These are phyloP conservation scores for Cenopis cana DNA, from an alignment of 2,888 invertebrate genomes.

Conservation along the genomic window DNA sequence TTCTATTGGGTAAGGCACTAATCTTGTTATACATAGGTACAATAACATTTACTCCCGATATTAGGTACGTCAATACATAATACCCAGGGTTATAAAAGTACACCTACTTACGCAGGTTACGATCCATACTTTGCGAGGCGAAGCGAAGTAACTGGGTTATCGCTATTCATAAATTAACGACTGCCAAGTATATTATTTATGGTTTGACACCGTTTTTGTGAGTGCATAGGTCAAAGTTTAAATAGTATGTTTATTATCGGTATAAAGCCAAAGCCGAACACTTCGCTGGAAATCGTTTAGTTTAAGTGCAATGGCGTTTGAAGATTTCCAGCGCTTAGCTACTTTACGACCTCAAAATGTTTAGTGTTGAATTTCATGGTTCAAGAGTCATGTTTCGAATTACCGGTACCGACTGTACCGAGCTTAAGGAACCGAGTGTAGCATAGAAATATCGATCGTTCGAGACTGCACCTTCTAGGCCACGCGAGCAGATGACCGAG, in stretches of 20 bases:
- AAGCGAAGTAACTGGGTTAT: conserved; percentile 2
- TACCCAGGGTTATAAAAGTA: neutral
- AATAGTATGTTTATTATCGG: neutral
- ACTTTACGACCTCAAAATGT: neutral
- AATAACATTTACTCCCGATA: too few relatives aligned
- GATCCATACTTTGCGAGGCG: neutral
- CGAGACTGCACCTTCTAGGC: neutral
- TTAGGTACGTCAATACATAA: neutral
- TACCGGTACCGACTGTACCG: too few relatives aligned
- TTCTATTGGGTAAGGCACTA: neutral
- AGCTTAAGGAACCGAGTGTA: too few relatives aligned
- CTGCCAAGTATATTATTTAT: neutral
- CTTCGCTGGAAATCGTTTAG: neutral
- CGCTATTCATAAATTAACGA: conserved; percentile 5
- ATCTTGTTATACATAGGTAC: neutral
- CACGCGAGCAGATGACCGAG: neutral
- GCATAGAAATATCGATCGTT: neutral
- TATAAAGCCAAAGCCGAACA: too few relatives aligned
- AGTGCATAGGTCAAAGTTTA: neutral
- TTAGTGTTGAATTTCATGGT: too few relatives aligned
- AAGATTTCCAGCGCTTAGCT: neutral
- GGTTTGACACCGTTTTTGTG: neutral
- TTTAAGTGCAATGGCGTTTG: neutral
- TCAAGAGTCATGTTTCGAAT: too few relatives aligned
- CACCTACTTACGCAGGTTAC: neutral